These are phyloP conservation scores for Hiodon alosoides DNA, from an alignment of 2,113 vertebrate genomes.

Conservation along the genomic window DNA sequence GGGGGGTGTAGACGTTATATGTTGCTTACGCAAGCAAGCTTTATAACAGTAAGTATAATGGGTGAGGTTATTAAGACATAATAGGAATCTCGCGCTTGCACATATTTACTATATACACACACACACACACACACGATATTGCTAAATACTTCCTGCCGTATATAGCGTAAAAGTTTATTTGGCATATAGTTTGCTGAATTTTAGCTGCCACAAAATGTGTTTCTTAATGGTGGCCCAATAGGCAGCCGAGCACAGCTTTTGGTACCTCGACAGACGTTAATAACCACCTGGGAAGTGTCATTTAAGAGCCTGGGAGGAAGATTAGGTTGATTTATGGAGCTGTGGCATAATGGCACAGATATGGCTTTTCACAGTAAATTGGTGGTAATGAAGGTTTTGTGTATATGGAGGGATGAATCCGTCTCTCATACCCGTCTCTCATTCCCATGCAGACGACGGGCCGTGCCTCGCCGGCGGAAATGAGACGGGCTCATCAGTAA, in stretches of 20 bases:
- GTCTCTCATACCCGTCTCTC: neutral
- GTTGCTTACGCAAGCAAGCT: too few species aligned
- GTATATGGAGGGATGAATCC: slow-evolving; percentile 57
- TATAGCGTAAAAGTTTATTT: slow-evolving; percentile 59
- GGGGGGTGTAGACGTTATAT: too few species aligned
- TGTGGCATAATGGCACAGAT: slow-evolving; percentile 62
- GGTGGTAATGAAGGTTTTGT: slow-evolving; percentile 76
- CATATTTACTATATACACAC: too few species aligned
- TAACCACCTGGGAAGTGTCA: slow-evolving; percentile 60
- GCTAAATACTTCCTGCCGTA: slow-evolving; percentile 29
- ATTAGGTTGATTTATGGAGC: slow-evolving; percentile 69
- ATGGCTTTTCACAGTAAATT: slow-evolving; percentile 53
- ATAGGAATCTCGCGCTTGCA: too few species aligned
- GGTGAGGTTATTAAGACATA: too few species aligned
- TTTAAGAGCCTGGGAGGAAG: slow-evolving; percentile 61
- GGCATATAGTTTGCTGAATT: slow-evolving; percentile 35
- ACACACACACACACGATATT: too few species aligned
- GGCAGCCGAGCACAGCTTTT: slow-evolving; percentile 50
- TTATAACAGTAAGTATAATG: too few species aligned
- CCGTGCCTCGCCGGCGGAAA: neutral
- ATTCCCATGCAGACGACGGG: neutral
- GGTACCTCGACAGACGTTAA: slow-evolving; percentile 63
- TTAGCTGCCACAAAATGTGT: slow-evolving; percentile 36
- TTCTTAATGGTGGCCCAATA: slow-evolving; percentile 56
- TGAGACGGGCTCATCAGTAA: slow-evolving; percentile 2